Conservation (phyloP, 2,888 invertebrate species). For the Ceraclea dissimilis region DNA sequence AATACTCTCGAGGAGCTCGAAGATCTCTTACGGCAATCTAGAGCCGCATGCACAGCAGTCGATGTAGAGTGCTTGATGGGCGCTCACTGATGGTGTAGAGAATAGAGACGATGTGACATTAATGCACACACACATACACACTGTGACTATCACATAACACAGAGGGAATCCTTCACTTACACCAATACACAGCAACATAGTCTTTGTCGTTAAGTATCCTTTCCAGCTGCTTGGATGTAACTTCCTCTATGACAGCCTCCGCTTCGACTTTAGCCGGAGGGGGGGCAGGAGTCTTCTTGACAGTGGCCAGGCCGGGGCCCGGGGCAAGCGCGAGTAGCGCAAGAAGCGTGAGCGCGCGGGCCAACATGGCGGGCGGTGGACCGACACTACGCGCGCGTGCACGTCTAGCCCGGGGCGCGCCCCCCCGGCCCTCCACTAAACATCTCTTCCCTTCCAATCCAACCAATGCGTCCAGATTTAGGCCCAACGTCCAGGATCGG, state of each 20-base stretch:
- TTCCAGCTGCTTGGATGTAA: constrained; percentile 87
- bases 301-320: constrained; percentile 33
- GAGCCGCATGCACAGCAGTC: too few species aligned
- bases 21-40: too few species aligned
- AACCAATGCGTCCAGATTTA: constrained; percentile 2
- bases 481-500: constrained; percentile 5
- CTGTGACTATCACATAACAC: constrained; percentile 4
- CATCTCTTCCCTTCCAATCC: constrained; percentile 21
- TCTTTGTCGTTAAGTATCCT: constrained; percentile 84
- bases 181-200: constrained; percentile 93
- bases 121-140: constrained; percentile 3
- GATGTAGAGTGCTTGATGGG: too few species aligned
- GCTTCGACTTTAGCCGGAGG: constrained; percentile 39
- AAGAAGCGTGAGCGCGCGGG: constrained; percentile 43
- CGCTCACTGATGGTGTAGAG: too few species aligned
- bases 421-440: constrained; percentile 31
- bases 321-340: constrained; percentile 45
- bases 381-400: constrained; percentile 21
- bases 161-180: constrained; percentile 59
- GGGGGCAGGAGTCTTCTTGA: constrained; percentile 33
- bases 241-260: constrained; percentile 85
- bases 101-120: neutral
- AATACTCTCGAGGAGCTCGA: too few species aligned
- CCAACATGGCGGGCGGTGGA: constrained; percentile 30
- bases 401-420: constrained; percentile 28